Percentiles rank a stretch among this genome's conserved stretches.
Evolutionary conservation across 2,797 vertebrate genomes (phyloP).

Genomic region (Melanotaenia boesemani): DNA sequence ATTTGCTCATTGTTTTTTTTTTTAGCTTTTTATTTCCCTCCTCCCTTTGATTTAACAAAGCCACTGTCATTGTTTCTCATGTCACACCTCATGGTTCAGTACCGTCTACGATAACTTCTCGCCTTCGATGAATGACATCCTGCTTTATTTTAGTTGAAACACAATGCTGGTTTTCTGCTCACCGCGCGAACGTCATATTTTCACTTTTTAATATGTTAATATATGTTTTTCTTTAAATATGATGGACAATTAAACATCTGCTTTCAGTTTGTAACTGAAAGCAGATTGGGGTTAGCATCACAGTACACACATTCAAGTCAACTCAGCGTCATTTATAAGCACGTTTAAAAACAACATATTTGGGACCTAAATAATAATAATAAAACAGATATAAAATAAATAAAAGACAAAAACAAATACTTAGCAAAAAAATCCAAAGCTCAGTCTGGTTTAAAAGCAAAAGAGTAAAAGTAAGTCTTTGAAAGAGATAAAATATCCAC

Average conservation of each 20-base stretch:
- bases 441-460: no score
- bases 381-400: no score
- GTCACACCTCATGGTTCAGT: constrained; percentile 20
- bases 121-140: constrained; percentile 3
- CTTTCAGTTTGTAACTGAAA: neutral
- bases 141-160: constrained; percentile 7
- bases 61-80: constrained; percentile 38
- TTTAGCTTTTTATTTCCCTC: constrained; percentile 33
- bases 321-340: no score
- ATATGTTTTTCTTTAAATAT: neutral
- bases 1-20: constrained; percentile 58
- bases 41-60: constrained; percentile 62
- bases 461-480: no score
- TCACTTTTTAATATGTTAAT: neutral
- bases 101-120: constrained; percentile 21
- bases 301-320: neutral
- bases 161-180: neutral
- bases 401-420: no score
- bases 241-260: neutral
- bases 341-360: no score
- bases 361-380: no score
- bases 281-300: neutral
- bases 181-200: neutral
- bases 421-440: no score
- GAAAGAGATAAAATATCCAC: no score